Evolutionary conservation across 2,888 invertebrate species (phyloP).

Genomic region (Ferdinandea cuprea): DNA sequence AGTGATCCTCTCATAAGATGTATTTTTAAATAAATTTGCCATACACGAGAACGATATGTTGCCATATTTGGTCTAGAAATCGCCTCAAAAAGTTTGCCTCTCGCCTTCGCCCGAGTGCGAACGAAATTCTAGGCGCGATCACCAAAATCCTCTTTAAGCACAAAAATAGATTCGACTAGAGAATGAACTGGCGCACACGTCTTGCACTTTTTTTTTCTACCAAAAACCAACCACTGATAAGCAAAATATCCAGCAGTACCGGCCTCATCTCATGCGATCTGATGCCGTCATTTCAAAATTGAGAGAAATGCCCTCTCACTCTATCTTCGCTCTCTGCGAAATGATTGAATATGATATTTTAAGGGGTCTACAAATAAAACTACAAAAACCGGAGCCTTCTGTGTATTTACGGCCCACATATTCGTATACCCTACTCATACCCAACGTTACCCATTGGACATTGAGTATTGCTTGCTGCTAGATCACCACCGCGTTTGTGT

Average conservation of each 20-base stretch:
- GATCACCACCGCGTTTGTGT: conserved; percentile 49
- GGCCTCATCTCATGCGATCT: conserved; percentile 15
- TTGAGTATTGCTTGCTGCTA: conserved; percentile 44
- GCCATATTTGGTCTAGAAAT: conserved; percentile 66
- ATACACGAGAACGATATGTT: conserved; percentile 46
- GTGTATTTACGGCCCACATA: conserved; percentile 46
- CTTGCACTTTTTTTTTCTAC: conserved; percentile 13
- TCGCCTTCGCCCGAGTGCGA: conserved; percentile 10
- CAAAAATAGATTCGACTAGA: conserved; percentile 53
- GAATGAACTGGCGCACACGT: conserved; percentile 50
- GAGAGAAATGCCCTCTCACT: conserved; percentile 23
- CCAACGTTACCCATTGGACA: conserved; percentile 48
- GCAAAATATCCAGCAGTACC: conserved; percentile 46
- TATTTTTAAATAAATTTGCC: conserved; percentile 67
- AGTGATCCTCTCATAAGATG: conserved; percentile 18
- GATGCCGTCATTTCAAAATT: conserved; percentile 51
- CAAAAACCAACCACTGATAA: conserved; percentile 55
- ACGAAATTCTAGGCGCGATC: conserved; percentile 48
- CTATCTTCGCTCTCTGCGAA: too few relatives aligned
- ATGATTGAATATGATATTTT: conserved; percentile 68
- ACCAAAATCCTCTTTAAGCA: conserved; percentile 33
- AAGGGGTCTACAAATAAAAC: conserved; percentile 68
- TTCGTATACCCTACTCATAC: conserved; percentile 18
- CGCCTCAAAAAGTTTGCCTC: conserved; percentile 27
- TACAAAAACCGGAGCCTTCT: conserved; percentile 61